phyloP scores from a whole-genome alignment of 1,140 invertebrate species.

The Drosophila lowei region DNA sequence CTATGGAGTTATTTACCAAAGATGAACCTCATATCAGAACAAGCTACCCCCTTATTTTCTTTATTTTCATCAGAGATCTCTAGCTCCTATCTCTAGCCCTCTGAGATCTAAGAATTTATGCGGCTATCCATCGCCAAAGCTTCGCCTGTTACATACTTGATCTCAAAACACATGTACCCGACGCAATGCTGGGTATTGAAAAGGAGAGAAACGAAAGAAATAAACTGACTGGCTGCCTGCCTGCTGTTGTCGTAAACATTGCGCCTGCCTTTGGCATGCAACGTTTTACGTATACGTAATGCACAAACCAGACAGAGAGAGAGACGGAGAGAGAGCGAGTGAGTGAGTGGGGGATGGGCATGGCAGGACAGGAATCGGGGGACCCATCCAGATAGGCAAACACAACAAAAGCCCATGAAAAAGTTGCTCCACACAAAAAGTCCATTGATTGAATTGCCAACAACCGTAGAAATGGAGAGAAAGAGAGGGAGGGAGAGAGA shows the following conservation, averaged over 20 bases:
- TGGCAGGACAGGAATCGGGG: conserved; percentile 20
- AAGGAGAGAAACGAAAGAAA: conserved; percentile 66
- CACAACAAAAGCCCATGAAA: conserved; percentile 40
- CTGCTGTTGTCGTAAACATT: conserved; percentile 75
- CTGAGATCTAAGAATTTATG: not conserved
- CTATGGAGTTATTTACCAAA: too few species aligned
- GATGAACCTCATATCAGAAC: too few species aligned
- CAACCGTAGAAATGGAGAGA: conserved; percentile 29
- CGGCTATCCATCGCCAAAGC: too few species aligned
- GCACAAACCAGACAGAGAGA: conserved; percentile 28
- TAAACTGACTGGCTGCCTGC: conserved; percentile 69
- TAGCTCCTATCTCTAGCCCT: too few species aligned
- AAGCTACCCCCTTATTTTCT: too few species aligned
- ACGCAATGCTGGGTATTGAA: not conserved
- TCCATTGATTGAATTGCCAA: conserved; percentile 78
- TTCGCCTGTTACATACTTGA: too few species aligned
- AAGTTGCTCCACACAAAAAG: conserved; percentile 58
- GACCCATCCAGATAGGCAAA: conserved; percentile 63
- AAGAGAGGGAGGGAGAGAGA: not conserved
- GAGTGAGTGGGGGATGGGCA: not conserved
- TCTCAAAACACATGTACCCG: not conserved
- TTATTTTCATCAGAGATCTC: too few species aligned
- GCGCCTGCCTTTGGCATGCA: conserved; percentile 67
- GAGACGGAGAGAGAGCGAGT: conserved; percentile 5
- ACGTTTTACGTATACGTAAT: conserved; percentile 69